Conservation (phyloP, 2,113 vertebrate species). For the Passer domesticus region DNA sequence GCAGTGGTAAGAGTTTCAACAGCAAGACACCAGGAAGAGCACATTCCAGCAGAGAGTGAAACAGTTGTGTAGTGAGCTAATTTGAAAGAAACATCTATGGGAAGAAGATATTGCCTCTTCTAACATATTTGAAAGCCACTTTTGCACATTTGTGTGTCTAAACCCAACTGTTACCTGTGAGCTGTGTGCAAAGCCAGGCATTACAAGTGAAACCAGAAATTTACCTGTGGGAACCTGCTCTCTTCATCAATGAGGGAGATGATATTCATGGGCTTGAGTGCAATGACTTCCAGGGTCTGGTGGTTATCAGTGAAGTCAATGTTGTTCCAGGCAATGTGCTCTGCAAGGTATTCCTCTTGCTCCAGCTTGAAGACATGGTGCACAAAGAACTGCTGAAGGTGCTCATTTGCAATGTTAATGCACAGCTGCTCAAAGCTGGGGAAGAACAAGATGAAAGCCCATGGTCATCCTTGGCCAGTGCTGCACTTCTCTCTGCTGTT, state of each 20-base stretch:
- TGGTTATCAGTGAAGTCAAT: constrained; percentile 89
- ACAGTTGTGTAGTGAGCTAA: not conserved
- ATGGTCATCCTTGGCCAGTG: not conserved
- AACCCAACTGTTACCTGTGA: not conserved
- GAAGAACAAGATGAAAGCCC: not conserved
- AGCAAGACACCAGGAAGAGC: not conserved
- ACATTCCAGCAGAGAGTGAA: not conserved
- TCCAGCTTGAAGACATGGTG: constrained; percentile 90
- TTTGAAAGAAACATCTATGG: not conserved
- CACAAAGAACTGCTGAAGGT: constrained; percentile 97
- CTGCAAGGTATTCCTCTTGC: constrained; percentile 88
- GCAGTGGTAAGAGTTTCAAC: not conserved
- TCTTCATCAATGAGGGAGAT: constrained; percentile 95
- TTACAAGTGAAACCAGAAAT: not conserved
- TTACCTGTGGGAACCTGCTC: constrained; percentile 93
- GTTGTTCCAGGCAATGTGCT: constrained; percentile 86
- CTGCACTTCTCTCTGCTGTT: not conserved
- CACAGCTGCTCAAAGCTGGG: constrained; percentile 96
- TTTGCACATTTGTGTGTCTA: not conserved
- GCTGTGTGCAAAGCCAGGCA: not conserved
- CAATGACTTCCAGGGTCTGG: constrained; percentile 83
- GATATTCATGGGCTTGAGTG: constrained; percentile 86
- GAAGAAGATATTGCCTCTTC: not conserved
- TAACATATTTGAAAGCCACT: not conserved
- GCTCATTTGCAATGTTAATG: constrained; percentile 97